Conservation (phyloP, 1,140 invertebrate genomes). For the Daktulosphaira vitifoliae region DNA sequence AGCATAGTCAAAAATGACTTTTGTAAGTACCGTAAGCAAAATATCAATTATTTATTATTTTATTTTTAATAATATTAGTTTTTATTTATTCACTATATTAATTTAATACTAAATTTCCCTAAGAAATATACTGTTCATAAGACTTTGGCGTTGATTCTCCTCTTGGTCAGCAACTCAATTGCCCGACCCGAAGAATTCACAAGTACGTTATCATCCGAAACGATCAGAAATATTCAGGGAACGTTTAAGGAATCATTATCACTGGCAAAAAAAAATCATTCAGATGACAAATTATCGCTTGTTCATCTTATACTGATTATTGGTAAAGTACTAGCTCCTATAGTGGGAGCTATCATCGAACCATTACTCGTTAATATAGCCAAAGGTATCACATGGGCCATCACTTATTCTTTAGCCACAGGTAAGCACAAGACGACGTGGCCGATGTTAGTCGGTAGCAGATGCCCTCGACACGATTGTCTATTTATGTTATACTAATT, state of each 20-base stretch:
- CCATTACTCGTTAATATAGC: constrained; percentile 1
- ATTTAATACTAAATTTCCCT: no score
- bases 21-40: background rate
- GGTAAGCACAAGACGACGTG: background rate
- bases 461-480: no score
- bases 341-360: constrained; percentile 11
- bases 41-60: no score
- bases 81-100: no score
- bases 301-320: constrained; percentile 5
- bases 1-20: background rate
- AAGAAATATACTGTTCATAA: background rate
- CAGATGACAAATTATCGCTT: background rate
- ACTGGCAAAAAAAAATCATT: background rate
- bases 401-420: constrained; percentile 5
- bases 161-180: background rate
- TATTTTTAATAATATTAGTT: no score
- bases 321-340: background rate
- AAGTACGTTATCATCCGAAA: background rate
- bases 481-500: no score
- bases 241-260: background rate
- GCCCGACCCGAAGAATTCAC: background rate
- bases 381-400: constrained; percentile 10
- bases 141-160: background rate
- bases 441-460: no score
- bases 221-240: background rate